A percentile compares a stretch with the other conserved stretches of the same genome.
Evolutionary conservation across 2,888 invertebrate species (phyloP).

Genomic region (Agrochola litura): DNA sequence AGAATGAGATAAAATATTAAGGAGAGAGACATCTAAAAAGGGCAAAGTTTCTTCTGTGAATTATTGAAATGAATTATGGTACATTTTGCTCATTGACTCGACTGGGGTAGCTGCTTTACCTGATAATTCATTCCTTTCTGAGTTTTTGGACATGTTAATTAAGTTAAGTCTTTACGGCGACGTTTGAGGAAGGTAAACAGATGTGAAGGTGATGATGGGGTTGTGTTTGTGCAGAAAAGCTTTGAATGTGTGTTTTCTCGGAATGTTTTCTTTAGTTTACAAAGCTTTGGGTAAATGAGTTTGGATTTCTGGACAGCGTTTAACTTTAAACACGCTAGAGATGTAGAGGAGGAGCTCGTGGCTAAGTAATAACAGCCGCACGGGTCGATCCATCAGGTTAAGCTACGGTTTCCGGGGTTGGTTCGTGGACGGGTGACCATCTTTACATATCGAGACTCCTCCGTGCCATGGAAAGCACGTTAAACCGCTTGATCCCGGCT

Average conservation of each 20-base stretch:
- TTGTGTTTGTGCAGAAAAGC: background rate
- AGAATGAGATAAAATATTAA: constrained; percentile 64
- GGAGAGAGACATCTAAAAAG: constrained; percentile 70
- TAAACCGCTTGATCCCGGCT: too few relatives aligned
- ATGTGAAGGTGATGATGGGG: constrained; percentile 11
- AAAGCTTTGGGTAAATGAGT: background rate
- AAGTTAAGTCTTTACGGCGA: constrained; percentile 55
- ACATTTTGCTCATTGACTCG: constrained; percentile 82
- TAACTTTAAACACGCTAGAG: background rate
- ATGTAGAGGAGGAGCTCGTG: too few relatives aligned
- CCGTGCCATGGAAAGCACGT: too few relatives aligned
- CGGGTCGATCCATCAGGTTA: too few relatives aligned
- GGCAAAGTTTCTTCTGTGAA: constrained; percentile 80
- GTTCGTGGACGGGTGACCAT: too few relatives aligned
- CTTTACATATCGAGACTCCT: too few relatives aligned
- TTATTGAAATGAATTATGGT: constrained; percentile 85
- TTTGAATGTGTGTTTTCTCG: constrained; percentile 6
- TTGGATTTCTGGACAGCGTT: background rate
- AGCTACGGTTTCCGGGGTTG: too few relatives aligned
- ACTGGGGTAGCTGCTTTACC: constrained; percentile 59
- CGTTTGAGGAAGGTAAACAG: constrained; percentile 23
- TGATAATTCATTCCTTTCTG: constrained; percentile 67
- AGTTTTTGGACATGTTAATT: constrained; percentile 75
- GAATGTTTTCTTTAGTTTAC: background rate
- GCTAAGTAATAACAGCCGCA: too few relatives aligned